phyloP scores from a whole-genome alignment of 2,888 invertebrate genomes.

The Pristionchus arcanus region DNA sequence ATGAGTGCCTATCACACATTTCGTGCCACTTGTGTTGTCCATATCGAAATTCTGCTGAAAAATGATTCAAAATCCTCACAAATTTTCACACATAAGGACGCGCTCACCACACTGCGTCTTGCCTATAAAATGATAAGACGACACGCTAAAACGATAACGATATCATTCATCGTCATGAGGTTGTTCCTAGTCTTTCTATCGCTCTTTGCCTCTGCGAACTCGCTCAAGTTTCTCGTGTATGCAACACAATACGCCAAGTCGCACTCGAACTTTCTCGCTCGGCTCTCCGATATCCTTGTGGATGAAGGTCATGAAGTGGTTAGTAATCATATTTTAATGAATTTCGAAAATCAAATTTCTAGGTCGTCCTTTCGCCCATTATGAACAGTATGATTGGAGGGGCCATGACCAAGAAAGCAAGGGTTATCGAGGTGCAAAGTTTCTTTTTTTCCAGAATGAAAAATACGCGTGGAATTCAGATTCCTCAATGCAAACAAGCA shows the following conservation, averaged over 20 bases:
- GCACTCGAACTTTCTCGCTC: conserved; percentile 4
- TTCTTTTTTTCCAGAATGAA: not conserved
- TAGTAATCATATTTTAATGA: not conserved
- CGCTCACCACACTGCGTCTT: not conserved
- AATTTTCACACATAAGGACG: not conserved
- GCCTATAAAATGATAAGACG: not conserved
- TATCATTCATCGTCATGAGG: not conserved
- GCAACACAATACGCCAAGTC: not conserved
- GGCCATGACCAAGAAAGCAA: not conserved
- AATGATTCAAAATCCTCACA: too few relatives aligned
- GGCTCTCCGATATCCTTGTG: not conserved
- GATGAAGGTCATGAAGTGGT: conserved; percentile 33
- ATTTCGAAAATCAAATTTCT: not conserved
- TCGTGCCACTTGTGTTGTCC: too few relatives aligned
- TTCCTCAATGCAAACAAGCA: not conserved
- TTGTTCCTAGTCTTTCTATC: not conserved
- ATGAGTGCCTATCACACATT: too few relatives aligned
- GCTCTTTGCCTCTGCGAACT: not conserved
- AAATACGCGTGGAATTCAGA: not conserved
- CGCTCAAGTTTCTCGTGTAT: not conserved
- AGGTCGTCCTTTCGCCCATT: conserved; percentile 15
- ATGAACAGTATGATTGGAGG: not conserved
- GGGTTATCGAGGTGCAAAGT: not conserved
- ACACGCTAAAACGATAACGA: not conserved
- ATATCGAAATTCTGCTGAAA: too few relatives aligned